Conservation (phyloP, 2,797 vertebrate species). For the Myiotriccus ornatus region DNA sequence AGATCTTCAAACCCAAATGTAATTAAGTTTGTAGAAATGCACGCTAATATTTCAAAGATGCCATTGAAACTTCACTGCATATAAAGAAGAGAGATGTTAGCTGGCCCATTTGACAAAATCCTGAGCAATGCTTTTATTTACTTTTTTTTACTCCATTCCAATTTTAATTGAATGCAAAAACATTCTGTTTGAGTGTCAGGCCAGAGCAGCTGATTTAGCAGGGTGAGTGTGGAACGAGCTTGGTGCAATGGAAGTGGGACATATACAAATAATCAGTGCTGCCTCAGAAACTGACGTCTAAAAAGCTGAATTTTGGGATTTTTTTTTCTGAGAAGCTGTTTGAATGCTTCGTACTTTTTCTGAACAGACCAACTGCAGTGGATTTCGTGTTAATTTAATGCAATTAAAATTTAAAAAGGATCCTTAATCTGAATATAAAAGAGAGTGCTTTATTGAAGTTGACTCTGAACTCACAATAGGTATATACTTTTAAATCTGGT, state of each 20-base stretch:
- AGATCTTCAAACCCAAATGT: not conserved
- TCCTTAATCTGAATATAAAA: conserved; percentile 71
- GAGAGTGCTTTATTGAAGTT: conserved; percentile 57
- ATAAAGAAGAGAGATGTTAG: not conserved
- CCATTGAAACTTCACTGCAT: not conserved
- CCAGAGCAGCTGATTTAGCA: not conserved
- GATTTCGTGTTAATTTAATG: conserved; percentile 68
- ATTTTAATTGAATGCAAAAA: conserved; percentile 34
- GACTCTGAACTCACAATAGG: conserved; percentile 60
- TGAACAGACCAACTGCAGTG: conserved; percentile 28
- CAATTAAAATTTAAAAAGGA: conserved; percentile 66
- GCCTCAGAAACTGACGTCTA: not conserved
- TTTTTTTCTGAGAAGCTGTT: not conserved
- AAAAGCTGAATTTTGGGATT: not conserved
- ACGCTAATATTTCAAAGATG: conserved; percentile 35
- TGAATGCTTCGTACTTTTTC: conserved; percentile 17
- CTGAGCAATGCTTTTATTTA: conserved; percentile 8
- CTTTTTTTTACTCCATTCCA: not conserved
- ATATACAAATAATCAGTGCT: not conserved
- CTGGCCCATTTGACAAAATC: not conserved
- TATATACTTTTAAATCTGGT: conserved; percentile 71
- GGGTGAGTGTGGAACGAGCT: not conserved
- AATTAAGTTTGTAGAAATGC: conserved; percentile 30
- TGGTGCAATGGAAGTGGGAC: not conserved
- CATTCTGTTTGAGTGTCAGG: conserved; percentile 32